These are phyloP conservation scores for Melipona beecheii DNA, from an alignment of 2,888 invertebrate genomes.

Conservation along the genomic window DNA sequence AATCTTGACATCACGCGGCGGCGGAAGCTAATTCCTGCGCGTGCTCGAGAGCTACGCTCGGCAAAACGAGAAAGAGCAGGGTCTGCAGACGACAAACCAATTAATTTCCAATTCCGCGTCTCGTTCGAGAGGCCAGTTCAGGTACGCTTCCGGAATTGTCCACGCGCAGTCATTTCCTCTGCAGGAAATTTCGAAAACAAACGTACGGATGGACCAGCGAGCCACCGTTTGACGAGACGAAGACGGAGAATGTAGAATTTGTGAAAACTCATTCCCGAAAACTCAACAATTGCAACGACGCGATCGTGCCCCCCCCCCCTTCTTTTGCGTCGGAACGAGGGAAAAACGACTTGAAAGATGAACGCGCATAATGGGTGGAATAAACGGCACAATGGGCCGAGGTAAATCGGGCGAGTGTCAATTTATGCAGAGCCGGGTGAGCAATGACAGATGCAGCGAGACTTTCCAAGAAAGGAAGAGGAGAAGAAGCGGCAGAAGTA, in stretches of 20 bases:
- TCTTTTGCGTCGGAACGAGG: too few species aligned
- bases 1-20: constrained; percentile 20
- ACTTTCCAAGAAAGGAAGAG: constrained; percentile 35
- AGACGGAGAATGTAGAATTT: not conserved
- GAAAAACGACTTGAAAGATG: not conserved
- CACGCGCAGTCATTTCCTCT: constrained; percentile 43
- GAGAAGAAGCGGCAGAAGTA: constrained; percentile 43
- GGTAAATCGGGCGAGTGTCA: constrained; percentile 61
- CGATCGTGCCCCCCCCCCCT: too few species aligned
- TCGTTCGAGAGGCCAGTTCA: constrained; percentile 54
- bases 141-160: constrained; percentile 44
- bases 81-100: constrained; percentile 71
- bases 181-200: constrained; percentile 14
- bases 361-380: not conserved
- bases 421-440: constrained; percentile 59
- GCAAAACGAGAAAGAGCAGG: constrained; percentile 51
- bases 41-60: constrained; percentile 7
- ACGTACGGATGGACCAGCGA: not conserved
- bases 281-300: not conserved
- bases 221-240: not conserved
- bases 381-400: constrained; percentile 23
- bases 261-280: not conserved
- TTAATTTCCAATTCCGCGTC: constrained; percentile 64
- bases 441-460: constrained; percentile 49
- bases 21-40: constrained; percentile 37